These are phyloP conservation scores for Drosophila mulleri DNA, from an alignment of 2,888 invertebrate species.

Conservation along the genomic window DNA sequence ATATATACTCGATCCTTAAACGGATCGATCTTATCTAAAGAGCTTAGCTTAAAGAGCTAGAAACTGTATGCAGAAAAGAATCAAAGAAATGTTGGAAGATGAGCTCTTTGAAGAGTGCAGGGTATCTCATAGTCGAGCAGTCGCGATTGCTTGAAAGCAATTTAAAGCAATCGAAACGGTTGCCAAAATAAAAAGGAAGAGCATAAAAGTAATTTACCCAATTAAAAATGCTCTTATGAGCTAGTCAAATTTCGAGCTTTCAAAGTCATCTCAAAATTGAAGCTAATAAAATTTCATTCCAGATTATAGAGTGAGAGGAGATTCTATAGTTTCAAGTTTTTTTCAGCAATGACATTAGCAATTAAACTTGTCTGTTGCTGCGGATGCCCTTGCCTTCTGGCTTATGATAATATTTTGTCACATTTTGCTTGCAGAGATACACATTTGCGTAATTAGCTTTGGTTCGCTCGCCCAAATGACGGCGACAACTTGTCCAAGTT, in stretches of 20 bases:
- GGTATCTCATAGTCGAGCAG: no score
- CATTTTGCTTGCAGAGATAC: conserved; percentile 13
- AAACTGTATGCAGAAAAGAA: no score
- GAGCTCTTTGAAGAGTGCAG: no score
- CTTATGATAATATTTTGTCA: conserved; percentile 23
- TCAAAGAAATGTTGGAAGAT: no score
- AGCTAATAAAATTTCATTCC: neutral
- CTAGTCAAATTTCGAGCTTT: neutral
- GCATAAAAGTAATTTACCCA: neutral
- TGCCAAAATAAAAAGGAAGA: neutral
- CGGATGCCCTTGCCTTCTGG: conserved; percentile 17
- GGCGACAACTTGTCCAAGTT: conserved; percentile 63
- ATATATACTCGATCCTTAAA: no score
- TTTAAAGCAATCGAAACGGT: neutral
- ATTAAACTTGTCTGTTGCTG: conserved; percentile 19
- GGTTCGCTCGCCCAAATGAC: conserved; percentile 31
- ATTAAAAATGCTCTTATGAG: neutral
- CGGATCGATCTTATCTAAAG: no score
- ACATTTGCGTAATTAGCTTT: conserved; percentile 52
- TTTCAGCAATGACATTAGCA: neutral
- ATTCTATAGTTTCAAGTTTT: neutral
- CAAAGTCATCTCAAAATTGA: neutral
- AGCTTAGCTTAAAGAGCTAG: no score
- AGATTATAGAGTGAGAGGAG: neutral
- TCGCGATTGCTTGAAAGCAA: no score